phyloP scores from a whole-genome alignment of 1,140 invertebrate species.

The Brachionus rotundiformis region DNA sequence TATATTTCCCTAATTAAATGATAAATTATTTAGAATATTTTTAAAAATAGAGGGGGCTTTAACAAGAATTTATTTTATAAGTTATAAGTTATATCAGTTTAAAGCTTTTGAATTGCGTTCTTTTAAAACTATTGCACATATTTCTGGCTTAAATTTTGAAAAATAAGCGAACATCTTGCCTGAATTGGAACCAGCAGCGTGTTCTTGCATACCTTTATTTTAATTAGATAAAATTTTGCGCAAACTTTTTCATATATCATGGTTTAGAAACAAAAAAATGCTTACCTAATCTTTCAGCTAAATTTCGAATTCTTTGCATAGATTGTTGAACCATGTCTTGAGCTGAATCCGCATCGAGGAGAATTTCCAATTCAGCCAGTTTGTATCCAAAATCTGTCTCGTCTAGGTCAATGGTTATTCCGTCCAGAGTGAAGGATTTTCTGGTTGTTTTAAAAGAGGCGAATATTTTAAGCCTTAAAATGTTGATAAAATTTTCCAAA shows the following conservation, averaged over 20 bases:
- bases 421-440: neutral
- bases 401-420: neutral
- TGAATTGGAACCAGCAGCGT: too few relatives aligned
- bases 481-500: neutral
- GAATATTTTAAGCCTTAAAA: neutral
- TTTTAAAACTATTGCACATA: too few relatives aligned
- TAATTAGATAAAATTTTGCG: too few relatives aligned
- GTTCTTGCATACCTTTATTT: too few relatives aligned
- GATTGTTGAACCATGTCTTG: neutral
- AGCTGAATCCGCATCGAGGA: neutral
- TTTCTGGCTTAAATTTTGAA: too few relatives aligned
- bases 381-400: conserved; percentile 28
- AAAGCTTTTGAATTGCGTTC: too few relatives aligned
- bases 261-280: neutral
- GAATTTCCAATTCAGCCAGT: conserved; percentile 10
- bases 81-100: too few relatives aligned
- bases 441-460: neutral
- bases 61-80: neutral
- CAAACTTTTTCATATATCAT: neutral
- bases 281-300: neutral
- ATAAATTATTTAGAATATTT: neutral
- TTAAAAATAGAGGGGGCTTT: neutral
- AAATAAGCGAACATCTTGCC: too few relatives aligned
- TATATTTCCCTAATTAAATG: neutral
- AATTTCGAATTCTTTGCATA: neutral